Conservation (phyloP, 2,888 invertebrate species). For the Apodemia hepburni region DNA sequence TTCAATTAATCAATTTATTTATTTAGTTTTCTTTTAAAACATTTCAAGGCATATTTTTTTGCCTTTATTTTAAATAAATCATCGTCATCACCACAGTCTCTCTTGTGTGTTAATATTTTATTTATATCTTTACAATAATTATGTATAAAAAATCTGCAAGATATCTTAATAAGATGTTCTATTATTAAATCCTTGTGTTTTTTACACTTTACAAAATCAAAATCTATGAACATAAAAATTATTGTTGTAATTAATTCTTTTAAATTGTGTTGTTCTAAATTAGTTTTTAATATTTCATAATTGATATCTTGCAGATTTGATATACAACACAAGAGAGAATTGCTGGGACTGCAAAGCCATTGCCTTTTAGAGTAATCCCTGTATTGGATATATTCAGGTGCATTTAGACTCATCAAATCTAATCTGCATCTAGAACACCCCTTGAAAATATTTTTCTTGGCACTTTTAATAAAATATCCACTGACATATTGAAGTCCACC, state of each 20-base stretch:
- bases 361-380: slow-evolving; percentile 20
- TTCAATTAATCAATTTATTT: neutral
- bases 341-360: slow-evolving; percentile 22
- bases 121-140: slow-evolving; percentile 29
- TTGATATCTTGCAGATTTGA: slow-evolving; percentile 22
- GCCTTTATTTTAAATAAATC: slow-evolving; percentile 23
- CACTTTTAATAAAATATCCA: slow-evolving; percentile 30
- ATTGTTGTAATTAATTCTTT: slow-evolving; percentile 22
- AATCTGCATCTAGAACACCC: slow-evolving; percentile 24
- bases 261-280: slow-evolving; percentile 17
- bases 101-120: slow-evolving; percentile 20
- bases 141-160: slow-evolving; percentile 29
- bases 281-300: slow-evolving; percentile 11
- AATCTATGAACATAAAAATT: slow-evolving; percentile 18
- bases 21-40: slow-evolving; percentile 19
- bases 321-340: slow-evolving; percentile 17
- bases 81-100: slow-evolving; percentile 25
- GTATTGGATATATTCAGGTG: slow-evolving; percentile 22
- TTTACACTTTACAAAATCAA: slow-evolving; percentile 20
- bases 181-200: slow-evolving; percentile 21
- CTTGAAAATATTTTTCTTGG: slow-evolving; percentile 29
- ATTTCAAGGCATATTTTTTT: slow-evolving; percentile 20
- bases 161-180: slow-evolving; percentile 23
- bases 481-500: slow-evolving; percentile 27
- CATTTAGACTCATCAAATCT: slow-evolving; percentile 17